phyloP scores from a whole-genome alignment of 2,113 vertebrate species.

The Psammodynastes pulverulentus region DNA sequence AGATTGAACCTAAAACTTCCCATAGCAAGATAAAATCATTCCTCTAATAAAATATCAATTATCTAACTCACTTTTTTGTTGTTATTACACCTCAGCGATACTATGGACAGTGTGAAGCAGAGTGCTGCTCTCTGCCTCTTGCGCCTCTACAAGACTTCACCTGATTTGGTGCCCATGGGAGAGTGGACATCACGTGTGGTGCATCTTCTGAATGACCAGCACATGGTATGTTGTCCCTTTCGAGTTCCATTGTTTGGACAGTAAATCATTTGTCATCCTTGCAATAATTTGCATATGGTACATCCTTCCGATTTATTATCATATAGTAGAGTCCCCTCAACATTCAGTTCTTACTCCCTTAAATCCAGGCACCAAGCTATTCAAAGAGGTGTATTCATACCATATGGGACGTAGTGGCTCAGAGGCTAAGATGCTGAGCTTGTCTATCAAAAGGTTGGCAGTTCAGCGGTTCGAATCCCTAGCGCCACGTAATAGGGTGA shows the following conservation, averaged over 20 bases:
- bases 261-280: not conserved
- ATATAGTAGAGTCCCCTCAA: not conserved
- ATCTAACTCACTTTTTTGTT: not conserved
- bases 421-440: no score
- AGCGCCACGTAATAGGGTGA: no score
- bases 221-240: slow-evolving; percentile 76
- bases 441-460: no score
- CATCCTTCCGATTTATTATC: no score
- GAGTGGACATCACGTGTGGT: slow-evolving; percentile 92
- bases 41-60: not conserved
- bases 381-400: not conserved
- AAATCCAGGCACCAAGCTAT: not conserved
- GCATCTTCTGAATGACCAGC: slow-evolving; percentile 90
- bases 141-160: slow-evolving; percentile 88
- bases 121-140: slow-evolving; percentile 88
- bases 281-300: not conserved
- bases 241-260: no score
- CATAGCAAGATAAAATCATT: not conserved
- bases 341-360: not conserved
- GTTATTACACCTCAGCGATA: slow-evolving; percentile 71
- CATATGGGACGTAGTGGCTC: no score
- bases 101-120: slow-evolving; percentile 95
- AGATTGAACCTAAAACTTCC: not conserved
- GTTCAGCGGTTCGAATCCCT: no score
- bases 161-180: slow-evolving; percentile 90